These are phyloP conservation scores for Scaptomyza flava DNA, from an alignment of 2,888 invertebrate genomes.

Conservation along the genomic window DNA sequence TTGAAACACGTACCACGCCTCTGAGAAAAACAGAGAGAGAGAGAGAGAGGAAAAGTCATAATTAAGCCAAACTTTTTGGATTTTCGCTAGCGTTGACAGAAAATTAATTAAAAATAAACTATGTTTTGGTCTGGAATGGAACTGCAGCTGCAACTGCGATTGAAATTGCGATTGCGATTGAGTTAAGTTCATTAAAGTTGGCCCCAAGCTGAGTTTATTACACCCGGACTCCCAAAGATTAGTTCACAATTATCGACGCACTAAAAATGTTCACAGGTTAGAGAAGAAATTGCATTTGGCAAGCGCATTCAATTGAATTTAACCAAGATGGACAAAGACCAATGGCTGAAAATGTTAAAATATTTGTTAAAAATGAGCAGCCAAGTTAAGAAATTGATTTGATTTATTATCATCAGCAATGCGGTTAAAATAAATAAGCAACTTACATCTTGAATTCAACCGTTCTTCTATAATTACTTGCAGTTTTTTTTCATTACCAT, in stretches of 20 bases:
- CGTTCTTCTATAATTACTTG: not conserved
- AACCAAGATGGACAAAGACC: conserved; percentile 17
- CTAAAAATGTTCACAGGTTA: conserved; percentile 25
- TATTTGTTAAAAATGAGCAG: not conserved
- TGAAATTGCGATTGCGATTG: conserved; percentile 25
- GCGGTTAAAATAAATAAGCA: too few relatives aligned
- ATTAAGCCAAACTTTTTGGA: conserved; percentile 45
- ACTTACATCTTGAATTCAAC: too few relatives aligned
- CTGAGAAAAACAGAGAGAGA: conserved; percentile 14
- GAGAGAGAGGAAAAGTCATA: conserved; percentile 33
- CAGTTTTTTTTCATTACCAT: not conserved
- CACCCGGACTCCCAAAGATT: conserved; percentile 8
- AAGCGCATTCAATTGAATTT: conserved; percentile 54
- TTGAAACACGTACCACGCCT: conserved; percentile 60
- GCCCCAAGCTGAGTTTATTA: not conserved
- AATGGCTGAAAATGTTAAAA: not conserved
- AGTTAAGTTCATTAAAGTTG: conserved; percentile 57
- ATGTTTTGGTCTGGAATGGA: not conserved
- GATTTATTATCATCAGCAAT: too few relatives aligned
- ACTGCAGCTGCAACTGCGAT: conserved; percentile 27
- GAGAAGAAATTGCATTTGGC: conserved; percentile 29
- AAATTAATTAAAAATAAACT: conserved; percentile 72
- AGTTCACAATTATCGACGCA: conserved; percentile 18
- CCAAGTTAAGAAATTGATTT: too few relatives aligned
- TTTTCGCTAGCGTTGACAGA: conserved; percentile 74